These are phyloP conservation scores for Samia ricini DNA, from an alignment of 1,140 invertebrate genomes.

Conservation along the genomic window DNA sequence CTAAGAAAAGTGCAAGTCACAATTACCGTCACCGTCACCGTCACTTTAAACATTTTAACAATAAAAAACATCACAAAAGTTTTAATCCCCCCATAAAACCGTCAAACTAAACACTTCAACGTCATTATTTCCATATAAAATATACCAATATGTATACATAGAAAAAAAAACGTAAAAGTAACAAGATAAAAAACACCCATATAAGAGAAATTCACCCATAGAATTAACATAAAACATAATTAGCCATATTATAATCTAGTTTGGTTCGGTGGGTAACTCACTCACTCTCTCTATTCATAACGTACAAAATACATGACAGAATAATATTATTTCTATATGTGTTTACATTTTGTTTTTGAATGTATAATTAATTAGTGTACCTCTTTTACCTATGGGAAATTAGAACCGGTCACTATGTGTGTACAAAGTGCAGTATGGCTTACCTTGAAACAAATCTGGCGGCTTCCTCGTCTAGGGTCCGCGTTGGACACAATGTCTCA, in stretches of 20 bases:
- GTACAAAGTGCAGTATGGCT: too few relatives aligned
- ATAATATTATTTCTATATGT: constrained; percentile 19
- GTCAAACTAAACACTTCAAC: constrained; percentile 13
- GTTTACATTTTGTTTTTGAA: constrained; percentile 68
- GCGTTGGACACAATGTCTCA: not conserved
- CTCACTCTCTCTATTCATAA: constrained; percentile 31
- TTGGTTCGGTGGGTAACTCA: constrained; percentile 56
- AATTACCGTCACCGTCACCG: too few relatives aligned
- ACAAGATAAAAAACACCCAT: not conserved
- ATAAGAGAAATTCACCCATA: constrained; percentile 35
- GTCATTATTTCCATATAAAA: constrained; percentile 39
- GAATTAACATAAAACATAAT: constrained; percentile 71
- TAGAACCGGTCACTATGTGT: constrained; percentile 30
- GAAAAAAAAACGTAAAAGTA: too few relatives aligned
- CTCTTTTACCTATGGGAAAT: constrained; percentile 54
- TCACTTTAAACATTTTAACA: not conserved
- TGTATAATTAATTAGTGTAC: constrained; percentile 65
- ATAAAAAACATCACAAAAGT: not conserved
- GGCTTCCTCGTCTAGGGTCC: not conserved
- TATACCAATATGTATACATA: constrained; percentile 58
- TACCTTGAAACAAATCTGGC: not conserved
- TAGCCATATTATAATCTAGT: constrained; percentile 63
- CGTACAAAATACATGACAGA: constrained; percentile 7
- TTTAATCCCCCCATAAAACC: constrained; percentile 21
- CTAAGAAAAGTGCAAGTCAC: too few relatives aligned